phyloP scores from a whole-genome alignment of 2,888 invertebrate species.

The Embidobia sp. region DNA sequence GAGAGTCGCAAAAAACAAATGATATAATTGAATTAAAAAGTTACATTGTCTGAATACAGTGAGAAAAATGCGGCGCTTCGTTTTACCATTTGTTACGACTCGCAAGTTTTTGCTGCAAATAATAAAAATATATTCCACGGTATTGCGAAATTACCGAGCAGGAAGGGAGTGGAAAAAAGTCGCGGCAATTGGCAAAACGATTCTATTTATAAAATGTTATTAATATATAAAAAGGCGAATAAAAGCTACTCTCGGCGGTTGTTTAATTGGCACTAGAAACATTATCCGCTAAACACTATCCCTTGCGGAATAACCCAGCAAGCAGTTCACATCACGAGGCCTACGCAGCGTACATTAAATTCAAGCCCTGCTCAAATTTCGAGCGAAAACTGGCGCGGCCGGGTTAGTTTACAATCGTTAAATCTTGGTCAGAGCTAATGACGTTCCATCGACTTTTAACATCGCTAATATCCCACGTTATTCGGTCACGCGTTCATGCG shows the following conservation, averaged over 20 bases:
- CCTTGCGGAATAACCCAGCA: conserved; percentile 32
- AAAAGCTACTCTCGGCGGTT: conserved; percentile 23
- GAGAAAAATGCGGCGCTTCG: too few relatives aligned
- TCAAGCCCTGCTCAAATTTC: conserved; percentile 47
- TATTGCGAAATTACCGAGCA: too few relatives aligned
- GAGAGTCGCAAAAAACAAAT: too few relatives aligned
- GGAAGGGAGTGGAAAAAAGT: too few relatives aligned
- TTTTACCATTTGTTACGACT: too few relatives aligned
- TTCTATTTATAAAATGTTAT: conserved; percentile 22
- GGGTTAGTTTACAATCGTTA: conserved; percentile 56
- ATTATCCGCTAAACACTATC: conserved; percentile 48
- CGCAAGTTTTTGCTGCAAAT: not conserved
- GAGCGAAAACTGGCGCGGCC: conserved; percentile 47
- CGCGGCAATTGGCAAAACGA: not conserved
- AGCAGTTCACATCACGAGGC: conserved; percentile 45
- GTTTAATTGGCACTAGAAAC: conserved; percentile 50
- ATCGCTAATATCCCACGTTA: conserved; percentile 57
- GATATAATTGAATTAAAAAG: too few relatives aligned
- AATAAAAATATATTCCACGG: not conserved
- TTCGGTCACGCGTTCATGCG: conserved; percentile 35
- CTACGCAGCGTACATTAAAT: conserved; percentile 39
- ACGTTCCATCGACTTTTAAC: conserved; percentile 56
- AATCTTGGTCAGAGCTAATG: conserved; percentile 59
- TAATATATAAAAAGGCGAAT: conserved; percentile 22
- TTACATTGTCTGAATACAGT: too few relatives aligned